Evolutionary conservation across 1,140 invertebrate genomes (phyloP), one percentile per base, ranked within the genome.

Genomic region (Temnothorax curvispinosus): DNA sequence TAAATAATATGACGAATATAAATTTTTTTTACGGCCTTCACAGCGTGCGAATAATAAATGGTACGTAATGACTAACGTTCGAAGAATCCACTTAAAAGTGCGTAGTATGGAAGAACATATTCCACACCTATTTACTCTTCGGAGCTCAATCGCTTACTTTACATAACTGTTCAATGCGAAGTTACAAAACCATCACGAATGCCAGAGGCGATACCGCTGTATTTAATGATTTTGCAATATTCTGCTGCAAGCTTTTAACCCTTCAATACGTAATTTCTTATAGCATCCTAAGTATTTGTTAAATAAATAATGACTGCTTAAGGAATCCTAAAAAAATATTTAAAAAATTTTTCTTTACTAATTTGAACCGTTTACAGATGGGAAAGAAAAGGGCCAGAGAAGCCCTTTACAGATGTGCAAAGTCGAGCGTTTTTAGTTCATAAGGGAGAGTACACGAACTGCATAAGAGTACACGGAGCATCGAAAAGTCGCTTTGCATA

Each of bases 151-250:
- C 38, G 35, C 65, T 71, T 71, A 71, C 65, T 81, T 81, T 71
- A 81, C 65, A 81, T 81, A 81, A 71, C 64, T 81, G 35, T 8
- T 32, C 60, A 50, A 65, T 60, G 15, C 78, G 6, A 27, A 56
- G 15, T 81, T 81, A 56, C 21, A 47, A 69, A 81, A 81, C 27
- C 27, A 27, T 71, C 35, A 35, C 21, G 35, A 71, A 81, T 54
- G 50, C 64, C 47, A 32, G 13, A 71, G 2, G 35, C 75, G 18
- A 50, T 47, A 54, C 18, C 15, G 47, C 47, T 27, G 27, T 41
- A 71, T 27, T 27, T 8, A 0, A 47, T 5, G 35, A 44, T 38
- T 80, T 80, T 11, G 5, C 58, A 58, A 54, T 8, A 32, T 71
- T 15, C 3, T 11, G 38, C 7, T 27, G 64, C 38, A 32, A 32